Base-by-base conservation (phyloP, 2,797 vertebrate species). In the Labeo calbasu region DNA sequence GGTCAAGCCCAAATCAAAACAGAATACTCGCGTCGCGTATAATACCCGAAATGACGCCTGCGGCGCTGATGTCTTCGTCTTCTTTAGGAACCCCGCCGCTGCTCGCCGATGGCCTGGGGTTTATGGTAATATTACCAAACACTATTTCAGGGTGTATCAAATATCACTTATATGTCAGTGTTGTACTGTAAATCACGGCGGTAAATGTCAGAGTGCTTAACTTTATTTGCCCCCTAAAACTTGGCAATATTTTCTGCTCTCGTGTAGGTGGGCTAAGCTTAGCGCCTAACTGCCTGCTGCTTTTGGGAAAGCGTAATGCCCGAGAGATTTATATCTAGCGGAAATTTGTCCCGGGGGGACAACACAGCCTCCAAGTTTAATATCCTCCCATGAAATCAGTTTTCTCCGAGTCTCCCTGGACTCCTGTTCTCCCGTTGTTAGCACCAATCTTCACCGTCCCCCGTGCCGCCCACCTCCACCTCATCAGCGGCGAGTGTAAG, bases 141-240 rank as follows among this genome's bases (percentile, higher is more conserved):
- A 83, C 73, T 88, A 89, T 89, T 88, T 87, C 81, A 81, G 69
- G 82, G 79, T 86, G 88, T 89, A 87, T 89, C 88, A 89, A 87
- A 89, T 89, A 86, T 86, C 82, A 80, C 84, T 90, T 87, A 89
- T 89, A 87, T 89, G 87, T 87, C 87, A 89, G 65, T 55, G 83
- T 86, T 86, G 86, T 87, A 84, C 87, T 80, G 85, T 85, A 88
- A 89, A 89, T 88, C 80, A 83, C 43, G 19, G 72, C 73, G 61
- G 87, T 85, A 87, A 89, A 90, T 90, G 88, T 89, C 88, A 88
- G 81, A 84, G 84, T 81, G 84, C 84, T 87, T 89, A 84, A 84
- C 84, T 90, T 88, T 90, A 88, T 90, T 87, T 87, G 85, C 85
- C 79, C 84, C 86, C 76, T 83, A 87, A 89, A 88, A 90, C 84